Percentiles rank a stretch among this genome's conserved stretches.
phyloP scores from a whole-genome alignment of 2,113 vertebrate species.

The Scatophagus argus region DNA sequence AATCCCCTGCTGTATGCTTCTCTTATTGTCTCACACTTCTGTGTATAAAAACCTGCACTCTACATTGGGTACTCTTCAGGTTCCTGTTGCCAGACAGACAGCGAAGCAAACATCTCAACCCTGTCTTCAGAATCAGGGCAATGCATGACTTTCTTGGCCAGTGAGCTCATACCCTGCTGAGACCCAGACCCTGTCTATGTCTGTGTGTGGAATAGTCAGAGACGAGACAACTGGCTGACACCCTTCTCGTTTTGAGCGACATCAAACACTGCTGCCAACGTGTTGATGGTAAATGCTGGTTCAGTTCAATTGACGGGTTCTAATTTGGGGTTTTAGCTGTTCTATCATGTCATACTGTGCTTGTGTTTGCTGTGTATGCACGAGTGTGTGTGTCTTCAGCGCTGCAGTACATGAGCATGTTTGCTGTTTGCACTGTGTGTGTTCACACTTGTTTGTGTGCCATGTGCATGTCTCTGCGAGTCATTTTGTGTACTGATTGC shows the following conservation, averaged over 20 bases:
- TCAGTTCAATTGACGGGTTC: slow-evolving; percentile 35
- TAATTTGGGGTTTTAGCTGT: slow-evolving; percentile 59
- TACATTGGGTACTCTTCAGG: slow-evolving; percentile 10
- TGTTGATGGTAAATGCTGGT: slow-evolving; percentile 49
- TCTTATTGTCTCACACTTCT: slow-evolving; percentile 14
- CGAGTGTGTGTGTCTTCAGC: slow-evolving; percentile 13
- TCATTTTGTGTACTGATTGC: slow-evolving; percentile 82
- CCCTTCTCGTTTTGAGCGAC: slow-evolving; percentile 7
- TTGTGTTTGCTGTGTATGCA: slow-evolving; percentile 10
- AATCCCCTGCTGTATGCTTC: neutral
- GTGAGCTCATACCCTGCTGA: slow-evolving; percentile 54
- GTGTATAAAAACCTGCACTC: neutral
- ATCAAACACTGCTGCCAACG: slow-evolving; percentile 29
- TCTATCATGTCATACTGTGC: slow-evolving; percentile 37
- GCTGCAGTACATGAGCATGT: slow-evolving; percentile 30
- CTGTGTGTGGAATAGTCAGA: slow-evolving; percentile 26
- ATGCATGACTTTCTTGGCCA: slow-evolving; percentile 27
- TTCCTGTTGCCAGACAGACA: slow-evolving; percentile 47
- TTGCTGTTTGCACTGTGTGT: slow-evolving; percentile 47
- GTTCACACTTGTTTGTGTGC: slow-evolving; percentile 64
- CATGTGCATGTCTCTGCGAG: slow-evolving; percentile 56
- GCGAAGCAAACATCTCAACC: slow-evolving; percentile 46
- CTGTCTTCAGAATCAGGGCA: slow-evolving; percentile 34
- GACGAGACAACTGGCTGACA: slow-evolving; percentile 27
- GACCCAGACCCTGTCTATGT: slow-evolving; percentile 35